These are phyloP conservation scores for Notarius lentiginosus DNA, from an alignment of 2,113 vertebrate genomes.

Conservation along the genomic window DNA sequence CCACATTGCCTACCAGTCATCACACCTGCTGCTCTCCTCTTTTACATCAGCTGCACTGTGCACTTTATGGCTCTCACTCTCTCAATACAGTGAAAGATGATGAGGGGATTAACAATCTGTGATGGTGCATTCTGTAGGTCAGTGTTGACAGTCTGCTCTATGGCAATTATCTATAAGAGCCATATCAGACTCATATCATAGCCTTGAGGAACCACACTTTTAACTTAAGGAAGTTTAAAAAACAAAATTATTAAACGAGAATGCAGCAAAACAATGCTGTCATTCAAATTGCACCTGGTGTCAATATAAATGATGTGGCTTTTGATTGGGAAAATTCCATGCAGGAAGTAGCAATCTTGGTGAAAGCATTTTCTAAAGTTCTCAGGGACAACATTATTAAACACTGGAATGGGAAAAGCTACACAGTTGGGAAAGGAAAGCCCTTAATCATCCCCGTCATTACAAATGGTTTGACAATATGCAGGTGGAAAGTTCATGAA, in stretches of 20 bases:
- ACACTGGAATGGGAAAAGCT: neutral
- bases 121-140: constrained; percentile 12
- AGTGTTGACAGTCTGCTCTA: constrained; percentile 43
- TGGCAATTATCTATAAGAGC: constrained; percentile 36
- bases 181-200: neutral
- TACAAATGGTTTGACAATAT: neutral
- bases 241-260: neutral
- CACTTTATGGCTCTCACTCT: constrained; percentile 66
- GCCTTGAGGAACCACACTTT: neutral
- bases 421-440: neutral
- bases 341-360: neutral
- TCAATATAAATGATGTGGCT: neutral
- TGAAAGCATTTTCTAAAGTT: neutral
- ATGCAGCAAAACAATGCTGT: neutral
- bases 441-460: neutral
- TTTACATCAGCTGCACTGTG: constrained; percentile 68
- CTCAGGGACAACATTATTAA: neutral
- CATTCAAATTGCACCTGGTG: neutral
- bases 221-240: neutral
- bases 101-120: constrained; percentile 41
- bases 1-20: constrained; percentile 62
- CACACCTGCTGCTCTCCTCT: constrained; percentile 70
- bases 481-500: neutral
- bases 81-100: constrained; percentile 58
- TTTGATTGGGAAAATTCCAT: neutral